These are phyloP conservation scores for Saguinus imperator DNA, from an alignment of 2,113 vertebrate species.

Conservation along the genomic window DNA sequence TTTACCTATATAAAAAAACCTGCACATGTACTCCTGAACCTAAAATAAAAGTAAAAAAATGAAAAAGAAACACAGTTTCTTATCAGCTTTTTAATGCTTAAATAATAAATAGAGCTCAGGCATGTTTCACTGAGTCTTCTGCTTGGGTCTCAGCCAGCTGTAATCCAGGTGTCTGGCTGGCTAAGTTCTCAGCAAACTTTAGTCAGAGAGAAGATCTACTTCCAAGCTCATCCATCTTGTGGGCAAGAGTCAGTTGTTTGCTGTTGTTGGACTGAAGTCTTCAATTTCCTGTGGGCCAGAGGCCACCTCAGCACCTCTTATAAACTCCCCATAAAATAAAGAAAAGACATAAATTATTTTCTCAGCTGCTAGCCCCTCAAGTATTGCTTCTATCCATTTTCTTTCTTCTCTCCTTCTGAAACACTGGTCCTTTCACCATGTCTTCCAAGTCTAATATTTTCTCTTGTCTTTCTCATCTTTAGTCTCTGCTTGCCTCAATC, in stretches of 20 bases:
- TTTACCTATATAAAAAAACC: no score
- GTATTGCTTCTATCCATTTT: rapidly evolving
- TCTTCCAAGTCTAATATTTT: not conserved
- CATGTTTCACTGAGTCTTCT: not conserved
- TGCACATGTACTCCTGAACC: no score
- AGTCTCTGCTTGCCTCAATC: not conserved
- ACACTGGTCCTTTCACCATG: not conserved
- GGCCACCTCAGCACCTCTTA: no score
- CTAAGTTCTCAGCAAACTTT: not conserved
- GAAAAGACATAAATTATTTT: not conserved
- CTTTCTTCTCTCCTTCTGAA: not conserved
- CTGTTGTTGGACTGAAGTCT: not conserved
- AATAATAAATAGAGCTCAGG: not conserved
- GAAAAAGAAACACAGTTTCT: not conserved
- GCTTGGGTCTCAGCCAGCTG: not conserved
- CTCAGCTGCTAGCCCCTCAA: not conserved
- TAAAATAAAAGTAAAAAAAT: no score
- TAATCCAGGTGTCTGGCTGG: not conserved
- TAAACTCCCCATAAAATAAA: not conserved
- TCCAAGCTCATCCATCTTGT: not conserved
- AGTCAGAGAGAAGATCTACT: not conserved
- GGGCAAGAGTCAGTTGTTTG: no score
- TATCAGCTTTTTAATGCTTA: not conserved
- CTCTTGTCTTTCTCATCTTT: not conserved
- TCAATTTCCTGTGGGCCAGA: not conserved